Conservation (phyloP, 2,113 vertebrate species). For the Poicephalus meyeri region DNA sequence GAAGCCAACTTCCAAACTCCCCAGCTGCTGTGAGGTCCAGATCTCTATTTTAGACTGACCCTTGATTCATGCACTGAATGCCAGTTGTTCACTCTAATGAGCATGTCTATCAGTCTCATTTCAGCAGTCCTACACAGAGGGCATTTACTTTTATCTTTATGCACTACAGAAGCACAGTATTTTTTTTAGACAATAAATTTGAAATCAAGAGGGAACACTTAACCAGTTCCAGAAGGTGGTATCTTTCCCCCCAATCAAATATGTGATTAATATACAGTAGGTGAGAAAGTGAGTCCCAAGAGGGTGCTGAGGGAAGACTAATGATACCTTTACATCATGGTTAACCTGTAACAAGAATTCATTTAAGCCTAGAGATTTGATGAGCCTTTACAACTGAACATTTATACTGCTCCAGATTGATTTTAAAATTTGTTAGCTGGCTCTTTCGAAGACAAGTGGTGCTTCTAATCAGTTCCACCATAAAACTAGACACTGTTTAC, state of each 20-base stretch:
- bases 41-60: background rate
- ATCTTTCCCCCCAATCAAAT: background rate
- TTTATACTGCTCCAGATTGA: background rate
- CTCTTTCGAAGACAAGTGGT: background rate
- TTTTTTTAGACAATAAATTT: background rate
- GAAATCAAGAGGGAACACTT: conserved; percentile 1
- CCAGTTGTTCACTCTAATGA: background rate
- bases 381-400: background rate
- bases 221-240: background rate
- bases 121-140: background rate
- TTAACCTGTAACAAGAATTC: background rate
- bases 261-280: background rate
- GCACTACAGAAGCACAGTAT: background rate
- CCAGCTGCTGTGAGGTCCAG: fast-evolving
- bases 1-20: background rate
- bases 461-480: conserved; percentile 36
- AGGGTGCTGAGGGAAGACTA: background rate
- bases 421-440: conserved; percentile 7
- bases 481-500: conserved; percentile 21
- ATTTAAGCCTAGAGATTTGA: background rate
- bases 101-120: fast-evolving
- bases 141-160: background rate
- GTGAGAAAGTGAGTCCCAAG: background rate
- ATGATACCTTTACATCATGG: background rate
- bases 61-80: background rate